Evolutionary conservation across 2,888 invertebrate genomes (phyloP), one percentile per base, ranked within the genome.

Genomic region (Pheosia gnoma): DNA sequence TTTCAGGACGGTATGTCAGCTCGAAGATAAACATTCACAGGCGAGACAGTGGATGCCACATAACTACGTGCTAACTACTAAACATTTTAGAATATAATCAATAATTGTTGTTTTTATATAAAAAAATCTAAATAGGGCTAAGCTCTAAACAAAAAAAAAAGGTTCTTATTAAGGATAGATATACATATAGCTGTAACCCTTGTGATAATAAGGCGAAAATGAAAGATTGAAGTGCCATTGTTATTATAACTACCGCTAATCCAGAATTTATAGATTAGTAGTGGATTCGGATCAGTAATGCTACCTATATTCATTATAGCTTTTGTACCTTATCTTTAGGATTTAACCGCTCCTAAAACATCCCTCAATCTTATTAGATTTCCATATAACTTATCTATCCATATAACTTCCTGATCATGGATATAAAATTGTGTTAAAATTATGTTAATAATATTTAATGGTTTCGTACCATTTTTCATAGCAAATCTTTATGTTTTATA

Each of bases 1-100:
- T 92, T 92, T 85, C 92, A 92, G 92, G 92, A 91, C 59, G 92
- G 92, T 79, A 86, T 92, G 90, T 90, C 91, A 64, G 80, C 83
- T 67, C 82, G 83, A 72, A 76, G 83, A 75, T 92, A 89, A 81
- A 82, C 83, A 69, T 83, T 80, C 81, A 81, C 82, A 67, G 41
- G 71, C 67, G 62, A 72, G 81, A 71, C 81, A 65, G 77, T 83
- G 85, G 83, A 78, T 78, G 74, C 63, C 51, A 72, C 60, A 62
- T 13, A 25, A 36, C 10, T 68, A 70, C 66, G 59, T 54, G 57
- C 59, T 61, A 63, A 66, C 51, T 63, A 73, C 68, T 70, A 70
- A 70, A 66, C 65, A 68, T 65, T 59, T 59, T 80, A 71, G 67
- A 72, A 59, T 74, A 61, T 71, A 72, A 75, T 66, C 70, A 62